These are phyloP conservation scores for Melanophora roralis DNA, from an alignment of 2,888 invertebrate species.

Conservation along the genomic window DNA sequence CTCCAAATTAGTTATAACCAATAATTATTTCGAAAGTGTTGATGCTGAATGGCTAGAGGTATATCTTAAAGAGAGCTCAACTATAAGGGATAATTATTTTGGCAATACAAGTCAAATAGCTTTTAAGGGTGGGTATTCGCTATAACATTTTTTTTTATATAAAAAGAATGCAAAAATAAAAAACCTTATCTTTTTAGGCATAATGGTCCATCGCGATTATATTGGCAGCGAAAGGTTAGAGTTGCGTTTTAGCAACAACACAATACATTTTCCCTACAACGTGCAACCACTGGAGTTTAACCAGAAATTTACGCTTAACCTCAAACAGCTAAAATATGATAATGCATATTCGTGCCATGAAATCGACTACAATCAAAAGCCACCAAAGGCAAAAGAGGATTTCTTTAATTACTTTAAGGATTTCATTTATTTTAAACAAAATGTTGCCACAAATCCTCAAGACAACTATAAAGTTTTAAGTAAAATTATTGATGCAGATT, in stretches of 20 bases:
- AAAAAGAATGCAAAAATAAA: not conserved
- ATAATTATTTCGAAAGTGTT: constrained; percentile 71
- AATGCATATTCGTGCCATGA: constrained; percentile 72
- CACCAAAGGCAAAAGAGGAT: constrained; percentile 68
- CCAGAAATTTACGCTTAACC: constrained; percentile 70
- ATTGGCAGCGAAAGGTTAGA: constrained; percentile 73
- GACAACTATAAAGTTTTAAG: constrained; percentile 68
- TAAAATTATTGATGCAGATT: constrained; percentile 70
- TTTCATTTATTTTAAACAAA: constrained; percentile 64
- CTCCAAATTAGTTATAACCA: constrained; percentile 71
- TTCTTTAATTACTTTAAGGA: constrained; percentile 69
- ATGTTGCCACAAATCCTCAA: constrained; percentile 32
- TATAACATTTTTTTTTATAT: not conserved
- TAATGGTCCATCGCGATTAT: constrained; percentile 73
- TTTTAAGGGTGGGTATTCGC: constrained; percentile 68
- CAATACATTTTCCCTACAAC: constrained; percentile 65
- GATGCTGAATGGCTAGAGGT: constrained; percentile 75
- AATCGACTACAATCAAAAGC: constrained; percentile 67
- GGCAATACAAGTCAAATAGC: constrained; percentile 73
- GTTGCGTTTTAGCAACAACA: constrained; percentile 74
- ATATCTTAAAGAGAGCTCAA: constrained; percentile 70
- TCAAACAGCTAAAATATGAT: constrained; percentile 71
- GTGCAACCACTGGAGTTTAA: constrained; percentile 70
- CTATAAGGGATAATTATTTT: constrained; percentile 73
- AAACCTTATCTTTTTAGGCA: constrained; percentile 58